Evolutionary conservation across 2,797 vertebrate species (phyloP).

Genomic region (Intellagama lesueurii): DNA sequence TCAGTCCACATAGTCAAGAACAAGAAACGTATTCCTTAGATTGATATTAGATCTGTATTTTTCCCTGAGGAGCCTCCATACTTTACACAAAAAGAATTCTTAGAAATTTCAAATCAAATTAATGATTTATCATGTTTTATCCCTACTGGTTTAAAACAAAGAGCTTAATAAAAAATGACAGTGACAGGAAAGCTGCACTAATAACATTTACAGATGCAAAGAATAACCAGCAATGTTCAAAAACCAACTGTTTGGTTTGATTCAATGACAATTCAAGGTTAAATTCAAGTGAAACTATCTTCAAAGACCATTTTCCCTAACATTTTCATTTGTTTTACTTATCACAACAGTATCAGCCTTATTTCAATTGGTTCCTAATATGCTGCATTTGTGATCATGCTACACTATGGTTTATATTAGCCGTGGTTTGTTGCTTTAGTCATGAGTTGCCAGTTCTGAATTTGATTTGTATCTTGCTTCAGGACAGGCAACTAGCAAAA

Average conservation of each 20-base stretch:
- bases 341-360: neutral
- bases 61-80: neutral
- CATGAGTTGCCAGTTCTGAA: neutral
- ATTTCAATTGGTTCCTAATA: neutral
- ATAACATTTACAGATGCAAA: neutral
- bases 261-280: neutral
- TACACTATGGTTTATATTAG: neutral
- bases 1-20: neutral
- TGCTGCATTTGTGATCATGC: neutral
- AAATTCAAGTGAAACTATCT: neutral
- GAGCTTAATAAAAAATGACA: neutral
- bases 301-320: neutral
- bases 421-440: neutral
- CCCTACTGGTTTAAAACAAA: neutral
- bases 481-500: too few relatives aligned
- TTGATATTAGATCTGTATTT: neutral
- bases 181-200: neutral
- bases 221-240: neutral
- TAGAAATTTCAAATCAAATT: neutral
- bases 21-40: neutral
- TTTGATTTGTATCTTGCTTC: neutral
- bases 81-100: neutral
- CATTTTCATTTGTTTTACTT: neutral
- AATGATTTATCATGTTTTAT: neutral
- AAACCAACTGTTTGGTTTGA: neutral